Evolutionary conservation across 2,888 invertebrate species (phyloP), one percentile per base, ranked within the genome.

Genomic region (Dioctria linearis): DNA sequence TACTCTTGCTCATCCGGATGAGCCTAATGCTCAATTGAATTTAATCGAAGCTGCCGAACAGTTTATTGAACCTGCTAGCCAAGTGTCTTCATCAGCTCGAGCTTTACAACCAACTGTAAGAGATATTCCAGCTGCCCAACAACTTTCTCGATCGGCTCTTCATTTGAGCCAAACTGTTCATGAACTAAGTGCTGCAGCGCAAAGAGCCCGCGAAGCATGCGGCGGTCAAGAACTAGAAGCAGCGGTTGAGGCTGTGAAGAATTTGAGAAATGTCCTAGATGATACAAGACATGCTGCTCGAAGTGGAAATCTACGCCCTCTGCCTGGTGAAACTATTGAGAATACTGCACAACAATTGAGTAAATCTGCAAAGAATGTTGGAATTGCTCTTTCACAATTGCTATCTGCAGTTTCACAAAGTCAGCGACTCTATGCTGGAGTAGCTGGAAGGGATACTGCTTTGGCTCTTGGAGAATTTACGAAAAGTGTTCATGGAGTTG

Each of bases 221-320:
- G 95, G 95, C 83, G 94, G 94, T 0, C 90, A 96, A 81, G 97
- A 98, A 85, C 88, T 98, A 82, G 96, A 97, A 84, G 94, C 95
- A 0, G 97, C 98, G 0, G 91, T 96, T 0, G 95, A 96, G 84
- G 92, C 95, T 80, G 94, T 98, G 59, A 91, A 92, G 8, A 93
- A 93, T 59, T 90, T 98, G 63, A 94, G 95, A 85, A 93, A 92
- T 51, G 97, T 98, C 84, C 90, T 99, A 37, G 91, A 93, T 42
- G 96, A 96, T 85, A 93, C 96, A 83, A 93, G 95, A 79, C 91
- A 92, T 82, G 94, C 96, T 0, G 95, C 95, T 0, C 90, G 93
- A 43, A 92, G 92, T 0, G 92, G 93, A 81, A 91, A 93, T 39
- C 90, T 98, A 59, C 90, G 93, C 81, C 96, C 97, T 0, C 89